These are phyloP conservation scores for Silurus lanzhouensis DNA, from an alignment of 2,797 vertebrate species.

Conservation along the genomic window DNA sequence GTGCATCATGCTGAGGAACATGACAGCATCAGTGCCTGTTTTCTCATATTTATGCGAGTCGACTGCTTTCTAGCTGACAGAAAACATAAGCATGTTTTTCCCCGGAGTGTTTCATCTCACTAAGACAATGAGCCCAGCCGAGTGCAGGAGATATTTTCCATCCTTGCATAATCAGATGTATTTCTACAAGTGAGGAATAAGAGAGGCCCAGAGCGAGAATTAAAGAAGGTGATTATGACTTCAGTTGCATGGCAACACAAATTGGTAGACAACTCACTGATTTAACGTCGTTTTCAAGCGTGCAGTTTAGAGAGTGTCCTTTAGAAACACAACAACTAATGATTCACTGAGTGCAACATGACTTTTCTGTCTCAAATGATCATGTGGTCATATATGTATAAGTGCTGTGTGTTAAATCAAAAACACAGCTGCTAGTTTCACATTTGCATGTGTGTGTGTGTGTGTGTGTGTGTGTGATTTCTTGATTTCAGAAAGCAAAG, in stretches of 20 bases:
- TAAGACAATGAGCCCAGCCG: constrained; percentile 10
- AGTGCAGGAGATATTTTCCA: constrained; percentile 26
- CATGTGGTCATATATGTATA: background rate
- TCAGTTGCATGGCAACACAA: constrained; percentile 45
- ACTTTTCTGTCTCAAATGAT: background rate
- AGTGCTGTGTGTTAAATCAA: background rate
- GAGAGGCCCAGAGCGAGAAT: constrained; percentile 35
- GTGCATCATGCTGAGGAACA: background rate
- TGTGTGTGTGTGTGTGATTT: background rate
- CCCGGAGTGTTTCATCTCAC: constrained; percentile 3
- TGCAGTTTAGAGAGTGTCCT: background rate
- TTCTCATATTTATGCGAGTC: background rate
- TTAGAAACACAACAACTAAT: background rate
- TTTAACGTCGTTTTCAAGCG: constrained; percentile 31
- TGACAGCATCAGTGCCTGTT: background rate
- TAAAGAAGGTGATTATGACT: constrained; percentile 37
- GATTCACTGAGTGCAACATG: background rate
- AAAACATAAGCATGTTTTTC: background rate
- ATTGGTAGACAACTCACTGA: constrained; percentile 34
- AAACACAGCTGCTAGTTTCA: background rate
- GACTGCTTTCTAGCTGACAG: background rate
- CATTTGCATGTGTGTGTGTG: background rate
- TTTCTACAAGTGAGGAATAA: constrained; percentile 33
- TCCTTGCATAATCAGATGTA: constrained; percentile 33
- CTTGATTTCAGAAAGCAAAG: background rate